Percentiles rank a stretch among this genome's conserved stretches.
Evolutionary conservation across 2,888 invertebrate species (phyloP).

Genomic region (Bombylius discolor): DNA sequence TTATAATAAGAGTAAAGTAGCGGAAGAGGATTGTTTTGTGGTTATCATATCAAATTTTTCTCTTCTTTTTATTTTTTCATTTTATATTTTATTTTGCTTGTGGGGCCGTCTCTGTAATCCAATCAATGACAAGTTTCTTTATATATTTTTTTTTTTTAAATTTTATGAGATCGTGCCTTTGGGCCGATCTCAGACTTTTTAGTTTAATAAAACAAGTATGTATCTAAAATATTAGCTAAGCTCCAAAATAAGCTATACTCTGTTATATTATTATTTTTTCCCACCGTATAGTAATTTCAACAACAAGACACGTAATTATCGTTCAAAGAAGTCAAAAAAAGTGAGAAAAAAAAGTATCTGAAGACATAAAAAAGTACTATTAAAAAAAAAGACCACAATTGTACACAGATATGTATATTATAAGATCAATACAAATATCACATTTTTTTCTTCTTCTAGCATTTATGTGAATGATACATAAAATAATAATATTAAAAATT

Average conservation of each 20-base stretch:
- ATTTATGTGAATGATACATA: too few relatives aligned
- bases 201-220: too few relatives aligned
- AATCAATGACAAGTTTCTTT: not conserved
- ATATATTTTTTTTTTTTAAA: not conserved
- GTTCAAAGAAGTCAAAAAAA: constrained; percentile 1
- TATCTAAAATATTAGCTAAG: too few relatives aligned
- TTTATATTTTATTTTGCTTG: not conserved
- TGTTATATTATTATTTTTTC: not conserved
- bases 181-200: not conserved
- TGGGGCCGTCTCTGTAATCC: not conserved
- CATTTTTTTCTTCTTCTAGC: not conserved
- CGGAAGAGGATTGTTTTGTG: too few relatives aligned
- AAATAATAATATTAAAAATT: not conserved
- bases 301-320: constrained; percentile 5
- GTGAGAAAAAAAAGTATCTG: not conserved
- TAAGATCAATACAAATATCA: not conserved
- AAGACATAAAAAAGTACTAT: not conserved
- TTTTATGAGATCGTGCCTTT: constrained; percentile 4
- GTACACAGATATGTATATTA: not conserved
- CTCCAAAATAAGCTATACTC: not conserved
- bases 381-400: not conserved
- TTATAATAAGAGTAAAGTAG: too few relatives aligned
- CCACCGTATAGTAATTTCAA: not conserved
- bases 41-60: not conserved
- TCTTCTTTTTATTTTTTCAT: not conserved